Evolutionary conservation across 2,797 vertebrate genomes (phyloP).

Genomic region (Psittacula derbiana): DNA sequence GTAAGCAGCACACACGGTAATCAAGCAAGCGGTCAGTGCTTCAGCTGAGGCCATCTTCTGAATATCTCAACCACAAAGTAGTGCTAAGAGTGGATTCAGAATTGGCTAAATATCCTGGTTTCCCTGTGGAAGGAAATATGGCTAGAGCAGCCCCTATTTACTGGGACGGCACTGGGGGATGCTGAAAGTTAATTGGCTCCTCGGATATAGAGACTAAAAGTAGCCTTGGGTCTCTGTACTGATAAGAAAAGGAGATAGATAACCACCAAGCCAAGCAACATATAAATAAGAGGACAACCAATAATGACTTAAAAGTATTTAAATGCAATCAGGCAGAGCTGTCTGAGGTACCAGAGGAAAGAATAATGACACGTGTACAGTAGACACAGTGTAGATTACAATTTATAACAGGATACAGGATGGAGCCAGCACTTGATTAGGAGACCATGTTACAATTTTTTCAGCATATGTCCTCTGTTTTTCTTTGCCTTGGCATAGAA

Average conservation of each 20-base stretch:
- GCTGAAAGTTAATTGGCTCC: slow-evolving; percentile 14
- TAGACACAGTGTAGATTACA: slow-evolving; percentile 71
- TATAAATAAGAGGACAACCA: slow-evolving; percentile 44
- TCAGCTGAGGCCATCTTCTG: background rate
- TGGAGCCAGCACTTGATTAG: slow-evolving; percentile 76
- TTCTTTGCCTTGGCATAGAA: slow-evolving; percentile 71
- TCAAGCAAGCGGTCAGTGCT: background rate
- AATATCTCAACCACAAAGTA: background rate
- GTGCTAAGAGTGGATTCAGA: background rate
- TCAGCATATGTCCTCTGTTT: slow-evolving; percentile 72
- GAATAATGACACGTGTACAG: slow-evolving; percentile 68
- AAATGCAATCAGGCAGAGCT: slow-evolving; percentile 67
- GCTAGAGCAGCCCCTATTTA: slow-evolving; percentile 28
- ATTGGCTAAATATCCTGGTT: background rate
- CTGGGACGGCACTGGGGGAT: slow-evolving; percentile 27
- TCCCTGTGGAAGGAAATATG: slow-evolving; percentile 21
- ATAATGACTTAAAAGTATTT: slow-evolving; percentile 62
- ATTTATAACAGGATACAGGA: slow-evolving; percentile 80
- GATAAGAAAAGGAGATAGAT: slow-evolving; percentile 29
- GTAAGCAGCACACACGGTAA: background rate
- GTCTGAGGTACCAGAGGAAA: slow-evolving; percentile 58
- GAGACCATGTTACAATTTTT: slow-evolving; percentile 64
- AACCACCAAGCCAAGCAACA: slow-evolving; percentile 20
- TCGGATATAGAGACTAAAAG: background rate
- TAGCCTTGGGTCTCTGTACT: slow-evolving; percentile 3